These are phyloP conservation scores for Sardinella longiceps DNA, from an alignment of 2,797 vertebrate genomes.

Conservation along the genomic window DNA sequence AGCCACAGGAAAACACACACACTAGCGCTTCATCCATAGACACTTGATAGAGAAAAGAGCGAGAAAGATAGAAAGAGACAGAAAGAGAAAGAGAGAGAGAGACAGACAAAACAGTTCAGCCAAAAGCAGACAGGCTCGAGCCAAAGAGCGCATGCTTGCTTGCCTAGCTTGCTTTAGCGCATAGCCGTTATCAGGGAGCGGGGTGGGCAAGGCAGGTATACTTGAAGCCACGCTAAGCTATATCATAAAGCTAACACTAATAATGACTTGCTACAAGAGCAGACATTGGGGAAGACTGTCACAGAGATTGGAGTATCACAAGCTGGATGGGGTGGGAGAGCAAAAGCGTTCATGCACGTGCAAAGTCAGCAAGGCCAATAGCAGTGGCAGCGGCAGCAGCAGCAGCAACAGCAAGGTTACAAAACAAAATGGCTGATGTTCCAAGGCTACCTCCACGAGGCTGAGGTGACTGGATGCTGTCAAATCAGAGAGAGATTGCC, in stretches of 20 bases:
- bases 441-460: slow-evolving; percentile 54
- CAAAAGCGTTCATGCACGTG: slow-evolving; percentile 80
- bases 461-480: slow-evolving; percentile 14
- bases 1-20: slow-evolving; percentile 10
- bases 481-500: slow-evolving; percentile 57
- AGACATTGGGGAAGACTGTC: slow-evolving; percentile 68
- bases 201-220: slow-evolving; percentile 60
- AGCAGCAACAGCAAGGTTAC: slow-evolving; percentile 61
- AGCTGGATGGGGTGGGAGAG: slow-evolving; percentile 59
- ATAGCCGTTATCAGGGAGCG: slow-evolving; percentile 60
- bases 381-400: slow-evolving; percentile 57
- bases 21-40: slow-evolving; percentile 37
- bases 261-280: slow-evolving; percentile 69
- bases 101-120: slow-evolving; percentile 44
- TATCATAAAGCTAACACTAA: slow-evolving; percentile 71
- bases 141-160: slow-evolving; percentile 74
- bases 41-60: slow-evolving; percentile 65
- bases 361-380: slow-evolving; percentile 73
- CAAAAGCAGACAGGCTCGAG: slow-evolving; percentile 62
- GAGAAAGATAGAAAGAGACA: slow-evolving; percentile 64
- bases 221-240: slow-evolving; percentile 70
- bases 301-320: slow-evolving; percentile 67
- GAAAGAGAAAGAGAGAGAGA: slow-evolving; percentile 43
- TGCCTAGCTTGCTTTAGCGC: slow-evolving; percentile 55
- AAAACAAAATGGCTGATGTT: slow-evolving; percentile 57